These are phyloP conservation scores for Eulemur albifrons DNA, from an alignment of 2,797 vertebrate genomes.

Conservation along the genomic window DNA sequence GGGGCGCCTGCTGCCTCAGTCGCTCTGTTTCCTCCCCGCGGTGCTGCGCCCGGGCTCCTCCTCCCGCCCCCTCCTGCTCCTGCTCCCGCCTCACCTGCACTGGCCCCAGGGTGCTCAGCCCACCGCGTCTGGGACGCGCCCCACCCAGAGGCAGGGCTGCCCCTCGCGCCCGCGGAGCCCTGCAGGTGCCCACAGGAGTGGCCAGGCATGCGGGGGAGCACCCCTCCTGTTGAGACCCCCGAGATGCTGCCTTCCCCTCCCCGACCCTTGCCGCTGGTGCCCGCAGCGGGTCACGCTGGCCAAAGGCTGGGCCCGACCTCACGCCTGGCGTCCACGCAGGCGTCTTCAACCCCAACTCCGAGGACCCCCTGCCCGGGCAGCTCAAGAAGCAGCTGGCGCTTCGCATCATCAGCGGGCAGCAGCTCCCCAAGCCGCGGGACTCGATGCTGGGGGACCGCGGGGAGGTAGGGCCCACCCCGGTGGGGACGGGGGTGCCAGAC, in stretches of 20 bases:
- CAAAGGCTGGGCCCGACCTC: not conserved
- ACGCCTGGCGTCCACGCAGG: slow-evolving; percentile 80
- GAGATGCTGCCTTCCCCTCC: not conserved
- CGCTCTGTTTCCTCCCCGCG: rapidly evolving
- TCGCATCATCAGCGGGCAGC: slow-evolving; percentile 98
- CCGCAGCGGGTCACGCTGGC: rapidly evolving
- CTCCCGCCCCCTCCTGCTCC: not conserved
- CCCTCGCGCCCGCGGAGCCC: not conserved
- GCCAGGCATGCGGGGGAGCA: rapidly evolving
- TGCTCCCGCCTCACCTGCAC: not conserved
- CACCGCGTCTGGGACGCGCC: not conserved
- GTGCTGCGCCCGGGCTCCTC: not conserved
- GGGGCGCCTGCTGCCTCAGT: not conserved
- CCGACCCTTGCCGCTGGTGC: no score
- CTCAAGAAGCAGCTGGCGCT: slow-evolving; percentile 95
- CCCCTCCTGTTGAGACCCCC: not conserved
- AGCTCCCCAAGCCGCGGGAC: slow-evolving; percentile 97
- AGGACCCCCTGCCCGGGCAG: slow-evolving; percentile 92
- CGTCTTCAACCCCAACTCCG: slow-evolving; percentile 92
- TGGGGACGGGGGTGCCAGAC: rapidly evolving
- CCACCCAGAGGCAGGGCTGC: no score
- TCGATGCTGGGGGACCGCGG: slow-evolving; percentile 97
- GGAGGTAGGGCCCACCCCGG: slow-evolving; percentile 87
- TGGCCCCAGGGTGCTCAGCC: rapidly evolving
- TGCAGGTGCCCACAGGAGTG: rapidly evolving